Evolutionary conservation across 2,113 vertebrate species (phyloP).

Genomic region (Osmerus mordax): DNA sequence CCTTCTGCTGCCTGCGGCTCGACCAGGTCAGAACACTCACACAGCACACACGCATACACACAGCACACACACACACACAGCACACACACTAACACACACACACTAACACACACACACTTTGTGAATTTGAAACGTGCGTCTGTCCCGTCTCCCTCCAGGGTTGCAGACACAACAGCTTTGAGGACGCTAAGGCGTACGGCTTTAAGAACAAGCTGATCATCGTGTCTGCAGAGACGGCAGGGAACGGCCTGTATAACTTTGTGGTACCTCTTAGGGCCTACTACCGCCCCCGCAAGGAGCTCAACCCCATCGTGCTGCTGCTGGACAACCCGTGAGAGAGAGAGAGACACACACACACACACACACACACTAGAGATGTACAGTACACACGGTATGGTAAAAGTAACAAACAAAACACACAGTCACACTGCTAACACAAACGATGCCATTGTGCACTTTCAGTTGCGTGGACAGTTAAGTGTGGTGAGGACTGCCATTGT

Average conservation of each 20-base stretch:
- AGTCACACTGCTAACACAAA: no score
- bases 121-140: neutral
- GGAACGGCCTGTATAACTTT: constrained; percentile 96
- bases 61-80: no score
- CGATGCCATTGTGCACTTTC: no score
- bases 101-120: neutral
- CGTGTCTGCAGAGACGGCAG: constrained; percentile 95
- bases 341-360: neutral
- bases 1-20: constrained; percentile 90
- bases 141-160: constrained; percentile 68
- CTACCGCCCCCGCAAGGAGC: constrained; percentile 92
- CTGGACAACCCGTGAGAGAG: constrained; percentile 88
- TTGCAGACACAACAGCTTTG: constrained; percentile 91
- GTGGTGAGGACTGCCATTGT: constrained; percentile 28
- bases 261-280: constrained; percentile 96
- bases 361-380: neutral
- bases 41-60: no score
- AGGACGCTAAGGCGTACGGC: constrained; percentile 94
- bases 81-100: no score
- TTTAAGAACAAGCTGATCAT: constrained; percentile 98
- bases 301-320: constrained; percentile 92
- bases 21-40: constrained; percentile 78
- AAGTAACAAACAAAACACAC: no score
- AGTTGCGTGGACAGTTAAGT: no score
- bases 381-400: no score